These are phyloP conservation scores for Eupeodes latifasciatus DNA, from an alignment of 2,888 invertebrate species.

Conservation along the genomic window DNA sequence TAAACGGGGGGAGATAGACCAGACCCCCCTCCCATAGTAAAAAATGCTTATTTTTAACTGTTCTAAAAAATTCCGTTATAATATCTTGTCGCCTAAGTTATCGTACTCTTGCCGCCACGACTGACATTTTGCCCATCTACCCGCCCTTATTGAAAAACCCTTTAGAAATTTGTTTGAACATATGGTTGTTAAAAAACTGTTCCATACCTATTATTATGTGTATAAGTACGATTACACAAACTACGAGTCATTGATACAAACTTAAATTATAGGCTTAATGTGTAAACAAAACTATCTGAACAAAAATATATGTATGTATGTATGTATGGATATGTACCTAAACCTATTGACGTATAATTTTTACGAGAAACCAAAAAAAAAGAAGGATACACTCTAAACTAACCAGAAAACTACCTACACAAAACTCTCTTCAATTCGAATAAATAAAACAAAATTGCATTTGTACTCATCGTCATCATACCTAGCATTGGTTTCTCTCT, in stretches of 20 bases:
- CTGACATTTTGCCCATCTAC: too few species aligned
- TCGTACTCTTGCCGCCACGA: too few species aligned
- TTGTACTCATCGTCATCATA: not conserved
- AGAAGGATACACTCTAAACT: constrained; percentile 24
- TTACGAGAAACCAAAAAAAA: constrained; percentile 4
- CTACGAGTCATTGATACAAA: constrained; percentile 12
- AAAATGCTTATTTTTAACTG: too few species aligned
- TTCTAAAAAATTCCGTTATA: too few species aligned
- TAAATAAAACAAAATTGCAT: not conserved
- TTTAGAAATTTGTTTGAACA: not conserved
- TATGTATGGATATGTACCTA: not conserved
- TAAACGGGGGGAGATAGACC: too few species aligned
- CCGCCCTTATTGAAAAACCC: too few species aligned
- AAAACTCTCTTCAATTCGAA: constrained; percentile 15
- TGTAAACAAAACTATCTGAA: constrained; percentile 51
- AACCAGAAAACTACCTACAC: constrained; percentile 15
- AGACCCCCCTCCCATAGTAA: too few species aligned
- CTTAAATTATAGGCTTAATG: constrained; percentile 21
- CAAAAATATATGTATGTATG: not conserved
- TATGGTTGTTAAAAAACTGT: constrained; percentile 2
- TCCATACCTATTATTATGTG: too few species aligned
- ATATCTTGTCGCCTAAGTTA: too few species aligned
- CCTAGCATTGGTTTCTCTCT: constrained; percentile 26
- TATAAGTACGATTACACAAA: not conserved
- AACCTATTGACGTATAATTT: not conserved